phyloP scores from a whole-genome alignment of 2,888 invertebrate genomes.

The Rotaria magnacalcarata region DNA sequence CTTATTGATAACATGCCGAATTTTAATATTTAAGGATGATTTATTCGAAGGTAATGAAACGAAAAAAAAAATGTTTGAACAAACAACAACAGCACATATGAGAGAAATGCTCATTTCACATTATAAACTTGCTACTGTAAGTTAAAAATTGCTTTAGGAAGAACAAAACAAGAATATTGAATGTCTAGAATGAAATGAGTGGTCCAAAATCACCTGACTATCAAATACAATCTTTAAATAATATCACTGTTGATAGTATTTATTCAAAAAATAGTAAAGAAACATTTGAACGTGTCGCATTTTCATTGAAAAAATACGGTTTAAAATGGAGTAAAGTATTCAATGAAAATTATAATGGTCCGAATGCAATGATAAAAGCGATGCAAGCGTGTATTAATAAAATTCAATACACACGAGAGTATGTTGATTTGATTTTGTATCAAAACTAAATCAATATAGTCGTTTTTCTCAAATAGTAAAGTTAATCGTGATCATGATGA shows the following conservation, averaged over 20 bases:
- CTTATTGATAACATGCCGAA: not conserved
- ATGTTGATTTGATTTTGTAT: not conserved
- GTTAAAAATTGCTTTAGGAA: no score
- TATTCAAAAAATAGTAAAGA: constrained; percentile 32
- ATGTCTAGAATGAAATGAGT: constrained; percentile 22
- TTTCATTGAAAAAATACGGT: constrained; percentile 35
- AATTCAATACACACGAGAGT: constrained; percentile 23
- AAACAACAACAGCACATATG: constrained; percentile 9
- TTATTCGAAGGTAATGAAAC: constrained; percentile 23
- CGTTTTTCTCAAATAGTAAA: not conserved
- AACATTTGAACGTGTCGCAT: constrained; percentile 11
- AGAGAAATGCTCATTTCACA: constrained; percentile 29
- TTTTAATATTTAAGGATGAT: constrained; percentile 14
- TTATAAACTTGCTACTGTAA: constrained; percentile 14
- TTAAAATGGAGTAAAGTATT: constrained; percentile 33
- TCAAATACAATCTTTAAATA: constrained; percentile 5
- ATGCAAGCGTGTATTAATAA: not conserved
- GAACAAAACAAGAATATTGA: not conserved
- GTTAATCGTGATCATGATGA: not conserved
- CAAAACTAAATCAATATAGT: no score
- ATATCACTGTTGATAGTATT: constrained; percentile 17
- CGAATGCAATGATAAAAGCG: not conserved
- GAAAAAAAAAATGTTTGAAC: constrained; percentile 14
- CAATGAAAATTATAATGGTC: not conserved
- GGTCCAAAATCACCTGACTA: constrained; percentile 6